These are phyloP conservation scores for Melozone crissalis DNA, from an alignment of 2,113 vertebrate species.

Conservation along the genomic window DNA sequence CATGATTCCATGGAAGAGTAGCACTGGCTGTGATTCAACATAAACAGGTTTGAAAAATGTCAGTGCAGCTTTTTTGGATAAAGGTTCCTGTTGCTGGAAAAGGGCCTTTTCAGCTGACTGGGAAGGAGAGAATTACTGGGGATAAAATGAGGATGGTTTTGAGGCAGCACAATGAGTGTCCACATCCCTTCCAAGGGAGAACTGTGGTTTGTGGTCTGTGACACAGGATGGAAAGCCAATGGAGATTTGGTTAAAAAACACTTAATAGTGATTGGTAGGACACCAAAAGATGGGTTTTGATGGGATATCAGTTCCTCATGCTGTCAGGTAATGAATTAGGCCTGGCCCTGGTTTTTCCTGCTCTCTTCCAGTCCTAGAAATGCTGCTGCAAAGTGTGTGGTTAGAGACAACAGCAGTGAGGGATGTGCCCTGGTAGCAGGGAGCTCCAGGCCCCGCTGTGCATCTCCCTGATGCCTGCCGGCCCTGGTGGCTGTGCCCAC, in stretches of 20 bases:
- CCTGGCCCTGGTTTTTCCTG: not conserved
- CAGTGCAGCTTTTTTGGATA: not conserved
- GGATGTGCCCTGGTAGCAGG: accelerated
- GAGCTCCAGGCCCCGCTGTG: not conserved
- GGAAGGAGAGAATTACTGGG: not conserved
- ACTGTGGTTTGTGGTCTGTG: accelerated
- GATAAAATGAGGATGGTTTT: not conserved
- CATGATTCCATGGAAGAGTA: not conserved
- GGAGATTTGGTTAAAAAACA: not conserved
- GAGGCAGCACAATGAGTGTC: not conserved
- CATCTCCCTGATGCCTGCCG: accelerated
- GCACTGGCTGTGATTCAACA: not conserved
- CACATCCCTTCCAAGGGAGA: not conserved
- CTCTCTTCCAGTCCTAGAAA: not conserved
- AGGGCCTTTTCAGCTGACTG: accelerated
- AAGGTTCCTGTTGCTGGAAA: accelerated
- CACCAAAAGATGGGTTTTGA: not conserved
- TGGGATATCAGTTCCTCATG: not conserved
- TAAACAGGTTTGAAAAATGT: not conserved
- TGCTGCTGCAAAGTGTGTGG: not conserved
- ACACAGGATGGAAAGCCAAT: not conserved
- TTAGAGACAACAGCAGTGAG: accelerated
- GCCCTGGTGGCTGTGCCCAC: accelerated
- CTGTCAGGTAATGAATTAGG: not conserved
- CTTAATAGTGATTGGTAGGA: too few species aligned